Percentiles rank a stretch among this genome's conserved stretches.
Evolutionary conservation across 1,140 invertebrate genomes (phyloP).

Genomic region (Elysia chlorotica): DNA sequence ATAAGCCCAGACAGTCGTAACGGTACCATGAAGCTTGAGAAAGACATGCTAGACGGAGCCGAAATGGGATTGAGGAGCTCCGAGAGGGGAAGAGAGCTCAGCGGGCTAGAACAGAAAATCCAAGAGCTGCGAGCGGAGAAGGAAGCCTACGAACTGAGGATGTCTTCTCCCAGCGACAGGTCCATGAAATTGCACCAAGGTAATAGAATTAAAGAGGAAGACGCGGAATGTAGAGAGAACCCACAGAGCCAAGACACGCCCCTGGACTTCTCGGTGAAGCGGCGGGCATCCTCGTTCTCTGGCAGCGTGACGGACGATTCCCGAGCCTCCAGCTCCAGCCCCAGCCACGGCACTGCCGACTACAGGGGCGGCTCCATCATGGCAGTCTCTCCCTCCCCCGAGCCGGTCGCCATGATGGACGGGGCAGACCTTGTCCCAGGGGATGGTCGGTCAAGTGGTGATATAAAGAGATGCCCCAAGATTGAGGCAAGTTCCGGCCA

Average conservation of each 20-base stretch:
- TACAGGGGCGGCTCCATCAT: no score
- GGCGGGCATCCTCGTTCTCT: conserved; percentile 20
- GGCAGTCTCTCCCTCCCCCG: background rate
- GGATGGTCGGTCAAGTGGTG: background rate
- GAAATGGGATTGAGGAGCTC: no score
- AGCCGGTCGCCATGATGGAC: no score
- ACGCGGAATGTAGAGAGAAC: no score
- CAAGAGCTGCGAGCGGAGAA: conserved; percentile 5
- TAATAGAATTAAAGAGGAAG: no score
- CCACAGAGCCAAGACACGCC: conserved; percentile 37
- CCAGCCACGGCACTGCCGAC: conserved; percentile 1
- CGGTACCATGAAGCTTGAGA: no score
- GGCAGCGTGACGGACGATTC: conserved; percentile 30
- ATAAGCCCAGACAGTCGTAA: no score
- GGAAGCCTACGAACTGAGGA: background rate
- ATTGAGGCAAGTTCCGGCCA: no score
- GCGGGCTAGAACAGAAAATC: conserved; percentile 6
- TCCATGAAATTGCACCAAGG: no score
- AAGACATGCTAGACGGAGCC: no score
- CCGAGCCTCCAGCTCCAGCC: conserved; percentile 20
- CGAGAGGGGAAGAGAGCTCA: no score
- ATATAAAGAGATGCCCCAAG: background rate
- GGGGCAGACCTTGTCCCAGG: background rate
- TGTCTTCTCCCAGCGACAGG: background rate
- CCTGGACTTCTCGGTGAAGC: conserved; percentile 37